phyloP scores from a whole-genome alignment of 2,113 vertebrate genomes.

The Trachemys scripta region DNA sequence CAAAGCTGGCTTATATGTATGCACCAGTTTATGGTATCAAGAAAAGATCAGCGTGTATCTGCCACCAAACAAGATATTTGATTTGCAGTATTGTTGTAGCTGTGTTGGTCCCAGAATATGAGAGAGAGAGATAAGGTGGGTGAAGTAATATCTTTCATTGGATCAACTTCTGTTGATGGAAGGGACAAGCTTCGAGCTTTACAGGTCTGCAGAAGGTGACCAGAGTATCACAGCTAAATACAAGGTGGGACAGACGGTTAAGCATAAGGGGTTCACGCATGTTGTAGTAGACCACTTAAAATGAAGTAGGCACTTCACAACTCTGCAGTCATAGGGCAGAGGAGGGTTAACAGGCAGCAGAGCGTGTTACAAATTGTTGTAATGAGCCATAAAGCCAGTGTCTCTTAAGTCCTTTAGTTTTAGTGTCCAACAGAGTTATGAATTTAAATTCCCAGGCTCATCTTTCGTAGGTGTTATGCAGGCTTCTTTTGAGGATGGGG shows the following conservation, averaged over 20 bases:
- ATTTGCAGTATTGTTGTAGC: not conserved
- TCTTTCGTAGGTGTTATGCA: not conserved
- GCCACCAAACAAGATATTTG: not conserved
- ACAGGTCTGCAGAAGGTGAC: not conserved
- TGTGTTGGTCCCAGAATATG: not conserved
- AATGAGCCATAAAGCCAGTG: no score
- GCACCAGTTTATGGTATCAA: not conserved
- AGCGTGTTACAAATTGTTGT: no score
- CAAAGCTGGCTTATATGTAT: accelerated
- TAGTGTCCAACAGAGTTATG: not conserved
- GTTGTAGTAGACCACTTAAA: not conserved
- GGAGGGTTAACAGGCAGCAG: no score
- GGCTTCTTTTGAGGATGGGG: no score
- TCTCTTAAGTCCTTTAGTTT: not conserved
- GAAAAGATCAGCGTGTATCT: not conserved
- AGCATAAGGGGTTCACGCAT: not conserved
- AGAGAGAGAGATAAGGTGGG: not conserved
- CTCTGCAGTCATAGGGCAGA: not conserved
- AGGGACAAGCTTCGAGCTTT: not conserved
- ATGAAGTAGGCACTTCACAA: not conserved
- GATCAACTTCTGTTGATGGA: not conserved
- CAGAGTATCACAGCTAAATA: not conserved
- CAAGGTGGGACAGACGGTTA: not conserved
- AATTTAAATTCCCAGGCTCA: not conserved
- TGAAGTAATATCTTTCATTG: not conserved